Percentiles rank a stretch among this genome's conserved stretches.
Conservation (phyloP, 2,797 vertebrate species). For the Toxotes lorentzi region DNA sequence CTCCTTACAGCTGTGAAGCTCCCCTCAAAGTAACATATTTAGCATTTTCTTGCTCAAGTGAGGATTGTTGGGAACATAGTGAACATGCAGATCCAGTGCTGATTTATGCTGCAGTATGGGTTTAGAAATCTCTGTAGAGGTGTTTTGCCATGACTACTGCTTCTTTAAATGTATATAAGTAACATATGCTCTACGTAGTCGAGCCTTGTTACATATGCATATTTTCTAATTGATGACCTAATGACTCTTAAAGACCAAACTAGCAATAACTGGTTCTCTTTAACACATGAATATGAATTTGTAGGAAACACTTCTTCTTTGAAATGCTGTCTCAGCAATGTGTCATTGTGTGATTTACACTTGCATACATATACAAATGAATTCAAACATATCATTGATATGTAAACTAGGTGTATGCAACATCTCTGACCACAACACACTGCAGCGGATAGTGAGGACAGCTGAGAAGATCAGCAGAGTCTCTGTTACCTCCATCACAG, state of each 20-base stretch:
- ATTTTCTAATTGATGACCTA: neutral
- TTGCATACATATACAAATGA: neutral
- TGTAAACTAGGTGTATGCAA: neutral
- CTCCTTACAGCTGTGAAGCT: no score
- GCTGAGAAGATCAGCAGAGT: no score
- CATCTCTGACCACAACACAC: no score
- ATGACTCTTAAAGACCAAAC: neutral
- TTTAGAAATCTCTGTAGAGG: neutral
- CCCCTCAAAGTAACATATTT: no score
- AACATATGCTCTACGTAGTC: neutral
- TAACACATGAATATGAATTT: neutral
- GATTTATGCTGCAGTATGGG: neutral
- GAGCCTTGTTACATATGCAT: neutral
- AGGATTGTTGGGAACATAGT: no score
- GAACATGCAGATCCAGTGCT: no score
- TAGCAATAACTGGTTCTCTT: neutral
- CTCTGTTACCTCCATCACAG: no score
- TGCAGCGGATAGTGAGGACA: no score
- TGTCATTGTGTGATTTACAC: neutral
- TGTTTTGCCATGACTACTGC: no score
- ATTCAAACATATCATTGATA: neutral
- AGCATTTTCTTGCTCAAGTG: no score
- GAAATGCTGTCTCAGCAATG: neutral
- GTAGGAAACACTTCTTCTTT: neutral
- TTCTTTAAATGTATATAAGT: no score